Evolutionary conservation across 2,113 vertebrate genomes (phyloP).

Genomic region (Neolamprologus caudopunctatus): DNA sequence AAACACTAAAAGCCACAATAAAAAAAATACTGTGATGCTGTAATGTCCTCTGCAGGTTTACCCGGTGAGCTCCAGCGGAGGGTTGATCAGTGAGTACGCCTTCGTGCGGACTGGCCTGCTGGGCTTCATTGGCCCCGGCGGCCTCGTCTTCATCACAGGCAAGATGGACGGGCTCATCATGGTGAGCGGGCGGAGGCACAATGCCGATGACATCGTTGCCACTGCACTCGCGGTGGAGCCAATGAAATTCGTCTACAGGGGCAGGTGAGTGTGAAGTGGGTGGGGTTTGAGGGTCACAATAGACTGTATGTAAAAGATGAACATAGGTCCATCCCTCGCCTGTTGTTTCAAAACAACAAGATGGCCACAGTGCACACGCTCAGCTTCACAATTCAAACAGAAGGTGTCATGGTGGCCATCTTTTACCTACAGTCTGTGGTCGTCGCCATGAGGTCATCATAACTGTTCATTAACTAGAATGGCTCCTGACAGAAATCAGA

Average conservation of each 20-base stretch:
- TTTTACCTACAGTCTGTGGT: not conserved
- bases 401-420: not conserved
- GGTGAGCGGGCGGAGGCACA: conserved; percentile 93
- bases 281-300: not conserved
- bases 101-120: conserved; percentile 92
- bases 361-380: fast-evolving
- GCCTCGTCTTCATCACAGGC: conserved; percentile 94
- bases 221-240: conserved; percentile 95
- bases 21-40: not conserved
- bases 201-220: conserved; percentile 96
- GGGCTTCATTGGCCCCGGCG: conserved; percentile 93
- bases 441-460: not conserved
- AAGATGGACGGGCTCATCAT: conserved; percentile 99
- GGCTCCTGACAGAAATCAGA: not conserved
- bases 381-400: not conserved
- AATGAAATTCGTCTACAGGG: conserved; percentile 99
- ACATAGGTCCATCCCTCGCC: fast-evolving
- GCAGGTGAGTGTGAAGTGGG: conserved; percentile 75
- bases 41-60: conserved; percentile 76
- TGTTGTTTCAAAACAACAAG: fast-evolving
- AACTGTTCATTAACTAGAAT: fast-evolving
- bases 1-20: not conserved
- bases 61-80: conserved; percentile 85
- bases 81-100: conserved; percentile 92
- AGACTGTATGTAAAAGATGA: not conserved